A percentile compares a stretch with the other conserved stretches of the same genome.
These are phyloP conservation scores for Condylura cristata DNA, from an alignment of 2,113 vertebrate species.

Conservation along the genomic window DNA sequence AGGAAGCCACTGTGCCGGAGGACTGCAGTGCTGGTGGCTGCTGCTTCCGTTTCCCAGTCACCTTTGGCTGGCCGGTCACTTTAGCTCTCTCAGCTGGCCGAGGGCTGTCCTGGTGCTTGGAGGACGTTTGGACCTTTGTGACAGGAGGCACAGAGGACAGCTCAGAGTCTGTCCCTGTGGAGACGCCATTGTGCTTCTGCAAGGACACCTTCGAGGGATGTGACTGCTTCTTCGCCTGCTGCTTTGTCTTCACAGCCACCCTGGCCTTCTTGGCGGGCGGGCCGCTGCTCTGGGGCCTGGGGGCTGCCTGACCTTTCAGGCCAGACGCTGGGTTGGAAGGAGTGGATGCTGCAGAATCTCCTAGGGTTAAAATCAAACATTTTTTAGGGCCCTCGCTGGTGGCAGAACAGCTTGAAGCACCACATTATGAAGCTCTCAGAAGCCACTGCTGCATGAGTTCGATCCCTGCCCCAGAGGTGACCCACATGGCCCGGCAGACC, in stretches of 20 bases:
- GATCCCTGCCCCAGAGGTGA: too few species aligned
- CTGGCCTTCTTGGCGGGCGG: constrained; percentile 69
- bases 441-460: too few species aligned
- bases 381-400: too few species aligned
- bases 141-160: neutral
- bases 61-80: neutral
- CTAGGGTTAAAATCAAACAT: constrained; percentile 63
- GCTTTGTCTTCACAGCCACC: constrained; percentile 54
- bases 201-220: constrained; percentile 47
- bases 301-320: constrained; percentile 23
- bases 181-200: constrained; percentile 70
- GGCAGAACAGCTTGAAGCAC: too few species aligned
- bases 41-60: neutral
- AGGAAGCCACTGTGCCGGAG: constrained; percentile 11
- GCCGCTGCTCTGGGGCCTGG: constrained; percentile 58
- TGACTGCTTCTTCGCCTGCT: neutral
- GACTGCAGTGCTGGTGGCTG: neutral
- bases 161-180: neutral
- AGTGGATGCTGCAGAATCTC: constrained; percentile 36
- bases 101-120: neutral
- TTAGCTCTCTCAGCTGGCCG: neutral
- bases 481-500: too few species aligned
- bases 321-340: neutral
- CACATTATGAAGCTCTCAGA: too few species aligned
- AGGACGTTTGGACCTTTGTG: neutral